A percentile compares a stretch with the other conserved stretches of the same genome.
Conservation (phyloP, 2,113 vertebrate species). For the Sigmodon hispidus region DNA sequence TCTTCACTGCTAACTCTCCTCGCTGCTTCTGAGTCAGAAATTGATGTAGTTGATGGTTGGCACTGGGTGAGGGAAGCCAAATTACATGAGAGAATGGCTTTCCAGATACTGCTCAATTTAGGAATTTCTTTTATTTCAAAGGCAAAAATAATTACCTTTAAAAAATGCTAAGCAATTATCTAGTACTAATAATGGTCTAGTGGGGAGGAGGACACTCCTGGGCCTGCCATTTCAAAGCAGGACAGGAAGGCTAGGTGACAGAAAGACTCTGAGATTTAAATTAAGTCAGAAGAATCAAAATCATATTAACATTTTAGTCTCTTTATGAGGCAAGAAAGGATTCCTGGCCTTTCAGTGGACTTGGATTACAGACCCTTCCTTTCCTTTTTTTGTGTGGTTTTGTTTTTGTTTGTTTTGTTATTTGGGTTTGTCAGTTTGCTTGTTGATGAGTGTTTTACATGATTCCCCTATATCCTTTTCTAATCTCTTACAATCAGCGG, state of each 20-base stretch:
- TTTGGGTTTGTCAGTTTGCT: too few relatives aligned
- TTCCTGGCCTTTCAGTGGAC: background rate
- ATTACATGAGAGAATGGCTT: slow-evolving; percentile 72
- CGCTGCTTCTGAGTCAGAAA: slow-evolving; percentile 60
- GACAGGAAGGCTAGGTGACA: background rate
- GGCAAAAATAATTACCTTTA: slow-evolving; percentile 63
- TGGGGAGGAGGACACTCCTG: background rate
- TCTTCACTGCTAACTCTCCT: slow-evolving; percentile 28
- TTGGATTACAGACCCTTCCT: background rate
- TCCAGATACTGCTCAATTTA: slow-evolving; percentile 71
- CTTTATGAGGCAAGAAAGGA: background rate
- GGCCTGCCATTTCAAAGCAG: background rate
- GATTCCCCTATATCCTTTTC: background rate
- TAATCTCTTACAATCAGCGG: background rate
- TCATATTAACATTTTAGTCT: slow-evolving; percentile 9
- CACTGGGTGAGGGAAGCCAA: slow-evolving; percentile 61
- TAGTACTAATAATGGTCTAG: slow-evolving; percentile 61
- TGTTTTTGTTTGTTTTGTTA: too few relatives aligned
- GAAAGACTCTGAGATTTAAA: background rate
- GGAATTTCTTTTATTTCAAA: slow-evolving; percentile 76
- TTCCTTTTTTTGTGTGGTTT: background rate
- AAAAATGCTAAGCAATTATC: slow-evolving; percentile 69
- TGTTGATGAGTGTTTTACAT: background rate
- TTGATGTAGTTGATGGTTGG: slow-evolving; percentile 52
- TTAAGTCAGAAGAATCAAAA: slow-evolving; percentile 59